A percentile compares a stretch with the other conserved stretches of the same genome.
Conservation (phyloP, 2,888 invertebrate genomes). For the Dasypolia templi region DNA sequence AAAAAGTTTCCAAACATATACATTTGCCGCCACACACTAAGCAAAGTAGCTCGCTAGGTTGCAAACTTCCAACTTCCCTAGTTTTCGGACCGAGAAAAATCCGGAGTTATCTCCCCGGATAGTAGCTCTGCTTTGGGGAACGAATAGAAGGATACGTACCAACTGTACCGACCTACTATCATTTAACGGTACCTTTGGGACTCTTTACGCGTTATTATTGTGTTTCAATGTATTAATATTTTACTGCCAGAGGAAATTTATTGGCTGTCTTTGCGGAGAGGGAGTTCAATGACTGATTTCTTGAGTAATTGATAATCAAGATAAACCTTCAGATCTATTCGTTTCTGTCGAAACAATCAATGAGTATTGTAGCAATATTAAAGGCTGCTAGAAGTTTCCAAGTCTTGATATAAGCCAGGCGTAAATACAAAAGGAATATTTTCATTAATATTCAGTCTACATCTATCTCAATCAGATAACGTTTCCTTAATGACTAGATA, state of each 20-base stretch:
- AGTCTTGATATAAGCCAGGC: conserved; percentile 3
- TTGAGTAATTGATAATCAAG: conserved; percentile 49
- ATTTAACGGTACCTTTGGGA: conserved; percentile 47
- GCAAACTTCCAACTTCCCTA: conserved; percentile 70
- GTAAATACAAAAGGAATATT: conserved; percentile 36
- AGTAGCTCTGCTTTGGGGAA: conserved; percentile 67
- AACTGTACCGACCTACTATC: conserved; percentile 46
- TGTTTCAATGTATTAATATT: conserved; percentile 55
- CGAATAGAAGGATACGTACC: conserved; percentile 45
- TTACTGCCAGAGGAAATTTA: conserved; percentile 35
- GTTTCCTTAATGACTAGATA: conserved; percentile 41
- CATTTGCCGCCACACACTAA: conserved; percentile 65
- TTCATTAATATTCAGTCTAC: conserved; percentile 50
- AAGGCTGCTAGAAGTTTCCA: not conserved
- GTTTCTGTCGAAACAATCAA: conserved; percentile 11
- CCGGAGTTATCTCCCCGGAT: conserved; percentile 70
- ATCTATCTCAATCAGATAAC: conserved; percentile 59
- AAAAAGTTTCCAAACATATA: conserved; percentile 70
- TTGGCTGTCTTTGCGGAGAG: conserved; percentile 35
- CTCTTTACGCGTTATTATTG: conserved; percentile 54
- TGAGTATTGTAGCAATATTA: conserved; percentile 4
- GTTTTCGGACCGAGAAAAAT: conserved; percentile 71
- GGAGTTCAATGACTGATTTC: conserved; percentile 34
- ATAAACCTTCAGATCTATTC: conserved; percentile 13
- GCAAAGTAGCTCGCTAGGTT: conserved; percentile 70